Evolutionary conservation across 2,888 invertebrate species (phyloP), one percentile per base, ranked within the genome.

Genomic region (Entomobrya proxima): DNA sequence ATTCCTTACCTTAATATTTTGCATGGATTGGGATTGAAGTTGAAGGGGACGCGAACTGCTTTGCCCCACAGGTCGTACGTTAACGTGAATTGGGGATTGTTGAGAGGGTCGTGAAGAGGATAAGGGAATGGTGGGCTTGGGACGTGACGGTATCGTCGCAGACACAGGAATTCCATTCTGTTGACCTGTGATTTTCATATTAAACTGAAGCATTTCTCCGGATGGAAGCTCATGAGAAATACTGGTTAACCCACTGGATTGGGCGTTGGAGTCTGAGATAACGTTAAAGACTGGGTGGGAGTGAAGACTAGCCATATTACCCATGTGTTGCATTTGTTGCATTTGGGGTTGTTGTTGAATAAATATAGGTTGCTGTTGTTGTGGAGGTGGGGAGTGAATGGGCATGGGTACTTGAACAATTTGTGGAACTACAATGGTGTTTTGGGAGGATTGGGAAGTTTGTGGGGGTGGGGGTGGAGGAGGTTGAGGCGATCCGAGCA

Each of bases 201-300:
- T 88, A 21, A 89, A 88, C 67, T 89, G 87, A 13, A 89, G 80
- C 47, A 79, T 88, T 37, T 88, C 89, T 55, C 89, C 89, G 37
- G 86, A 85, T 2, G 87, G 88, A 1, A 89, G 37, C 72, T 88
- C 85, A 64, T 88, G 88, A 24, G 79, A 87, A 6, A 89, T 88
- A 11, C 67, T 83, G 13, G 88, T 88, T 6, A 83, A 47, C 24
- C 88, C 88, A 11, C 67, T 61, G 0, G n/a, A 11, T 6, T 27
- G 55, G 21, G 27, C 37, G 7, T n/a, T 40, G 0, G 27, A 24
- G 32, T 11, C 79, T 40, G 74, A 58, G 32, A 47, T 40, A 1
- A 80, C 11, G 37, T 80, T 85, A n/a, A 69, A 64, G 3, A 44
- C 32, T 5, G 50, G 75, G 15, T 76, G 74, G 1, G 15, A 18